These are phyloP conservation scores for Charina bottae DNA, from an alignment of 2,113 vertebrate genomes.

Conservation along the genomic window DNA sequence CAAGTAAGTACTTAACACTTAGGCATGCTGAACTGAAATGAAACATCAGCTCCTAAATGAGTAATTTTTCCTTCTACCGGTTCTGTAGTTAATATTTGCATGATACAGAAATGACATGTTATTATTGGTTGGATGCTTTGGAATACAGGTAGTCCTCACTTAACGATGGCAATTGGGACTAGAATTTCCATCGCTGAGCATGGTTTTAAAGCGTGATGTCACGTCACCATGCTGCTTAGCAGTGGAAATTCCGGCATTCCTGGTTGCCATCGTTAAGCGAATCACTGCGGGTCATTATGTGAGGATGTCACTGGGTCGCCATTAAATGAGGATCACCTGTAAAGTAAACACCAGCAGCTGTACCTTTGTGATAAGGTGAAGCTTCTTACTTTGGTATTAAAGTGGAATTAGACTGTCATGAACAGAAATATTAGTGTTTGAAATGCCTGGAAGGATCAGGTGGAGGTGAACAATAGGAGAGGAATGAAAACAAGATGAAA, in stretches of 20 bases:
- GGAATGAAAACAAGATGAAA: background rate
- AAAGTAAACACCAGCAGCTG: too few relatives aligned
- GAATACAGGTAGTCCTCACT: background rate
- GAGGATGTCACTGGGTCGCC: background rate
- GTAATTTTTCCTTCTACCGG: background rate
- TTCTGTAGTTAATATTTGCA: too few relatives aligned
- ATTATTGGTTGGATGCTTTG: background rate
- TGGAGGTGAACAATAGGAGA: background rate
- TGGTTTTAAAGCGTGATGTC: background rate
- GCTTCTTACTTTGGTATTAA: too few relatives aligned
- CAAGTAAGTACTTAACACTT: conserved; percentile 77
- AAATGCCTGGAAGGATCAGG: background rate
- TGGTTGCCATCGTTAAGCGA: background rate
- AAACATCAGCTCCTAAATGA: background rate
- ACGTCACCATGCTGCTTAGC: background rate
- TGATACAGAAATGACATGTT: background rate
- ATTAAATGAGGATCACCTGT: too few relatives aligned
- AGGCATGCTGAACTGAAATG: background rate
- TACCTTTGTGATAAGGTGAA: too few relatives aligned
- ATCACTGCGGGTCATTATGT: background rate
- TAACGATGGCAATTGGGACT: background rate
- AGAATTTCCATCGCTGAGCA: background rate
- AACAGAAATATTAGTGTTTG: too few relatives aligned
- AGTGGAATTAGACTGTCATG: too few relatives aligned
- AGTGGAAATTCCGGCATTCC: background rate